These are phyloP conservation scores for Thysanoteuthis rhombus DNA, from an alignment of 2,888 invertebrate species.

Conservation along the genomic window DNA sequence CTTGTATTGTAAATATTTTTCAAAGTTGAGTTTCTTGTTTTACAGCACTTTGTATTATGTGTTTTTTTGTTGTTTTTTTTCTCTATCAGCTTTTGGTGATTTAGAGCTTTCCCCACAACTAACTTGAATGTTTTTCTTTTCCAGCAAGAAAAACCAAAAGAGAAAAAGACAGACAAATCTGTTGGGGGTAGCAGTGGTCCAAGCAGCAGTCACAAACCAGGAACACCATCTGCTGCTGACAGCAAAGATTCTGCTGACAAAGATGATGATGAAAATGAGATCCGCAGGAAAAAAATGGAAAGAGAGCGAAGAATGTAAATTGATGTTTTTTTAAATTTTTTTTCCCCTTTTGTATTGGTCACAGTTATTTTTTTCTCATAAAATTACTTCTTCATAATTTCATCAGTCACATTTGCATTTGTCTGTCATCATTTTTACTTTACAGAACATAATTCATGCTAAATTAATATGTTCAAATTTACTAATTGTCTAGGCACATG, in stretches of 20 bases:
- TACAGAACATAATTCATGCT: background rate
- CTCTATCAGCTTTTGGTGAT: background rate
- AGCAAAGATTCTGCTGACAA: conserved; percentile 1
- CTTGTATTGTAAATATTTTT: background rate
- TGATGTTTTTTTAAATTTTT: background rate
- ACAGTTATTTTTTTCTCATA: too few relatives aligned
- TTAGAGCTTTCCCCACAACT: background rate
- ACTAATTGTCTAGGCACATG: background rate
- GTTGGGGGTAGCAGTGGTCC: background rate
- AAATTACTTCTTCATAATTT: too few relatives aligned
- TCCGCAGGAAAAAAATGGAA: conserved; percentile 21
- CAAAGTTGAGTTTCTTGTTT: conserved; percentile 34
- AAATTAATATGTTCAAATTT: background rate
- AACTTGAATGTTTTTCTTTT: background rate
- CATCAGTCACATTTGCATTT: too few relatives aligned
- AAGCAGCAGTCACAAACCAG: conserved; percentile 18
- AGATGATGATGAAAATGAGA: background rate
- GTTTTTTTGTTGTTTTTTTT: background rate
- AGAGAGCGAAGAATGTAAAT: conserved; percentile 18
- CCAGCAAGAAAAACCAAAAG: conserved; percentile 13
- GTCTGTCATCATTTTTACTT: too few relatives aligned
- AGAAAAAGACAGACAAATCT: conserved; percentile 20
- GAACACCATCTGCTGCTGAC: conserved; percentile 20
- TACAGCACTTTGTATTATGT: background rate
- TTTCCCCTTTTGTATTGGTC: background rate